phyloP scores from a whole-genome alignment of 2,888 invertebrate species.

The Xestia xanthographa region DNA sequence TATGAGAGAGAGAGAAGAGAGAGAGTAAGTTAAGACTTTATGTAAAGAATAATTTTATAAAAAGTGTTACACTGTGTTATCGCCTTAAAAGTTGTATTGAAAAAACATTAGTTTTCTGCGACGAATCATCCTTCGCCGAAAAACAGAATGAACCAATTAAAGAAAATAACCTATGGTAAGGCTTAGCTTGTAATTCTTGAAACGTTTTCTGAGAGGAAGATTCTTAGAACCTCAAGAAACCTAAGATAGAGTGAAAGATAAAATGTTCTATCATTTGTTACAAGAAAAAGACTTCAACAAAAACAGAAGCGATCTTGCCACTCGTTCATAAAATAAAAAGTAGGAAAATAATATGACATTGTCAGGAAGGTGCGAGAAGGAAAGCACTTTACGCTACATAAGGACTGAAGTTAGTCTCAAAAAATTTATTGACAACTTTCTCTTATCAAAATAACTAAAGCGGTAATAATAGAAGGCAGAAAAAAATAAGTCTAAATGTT shows the following conservation, averaged over 20 bases:
- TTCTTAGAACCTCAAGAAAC: not conserved
- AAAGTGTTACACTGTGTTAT: not conserved
- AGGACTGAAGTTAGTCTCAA: not conserved
- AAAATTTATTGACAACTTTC: not conserved
- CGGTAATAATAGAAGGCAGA: not conserved
- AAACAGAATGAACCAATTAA: not conserved
- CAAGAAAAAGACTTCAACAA: conserved; percentile 18
- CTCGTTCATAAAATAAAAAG: not conserved
- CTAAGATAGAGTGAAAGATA: not conserved
- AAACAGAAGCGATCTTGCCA: conserved; percentile 5
- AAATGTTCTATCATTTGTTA: conserved; percentile 8
- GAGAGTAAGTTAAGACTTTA: no score
- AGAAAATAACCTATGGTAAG: not conserved
- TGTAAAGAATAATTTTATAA: no score
- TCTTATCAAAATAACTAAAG: not conserved
- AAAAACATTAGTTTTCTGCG: not conserved
- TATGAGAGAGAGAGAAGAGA: no score
- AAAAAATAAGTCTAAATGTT: not conserved
- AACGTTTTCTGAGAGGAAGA: not conserved
- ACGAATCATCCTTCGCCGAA: not conserved
- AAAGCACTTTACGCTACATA: not conserved
- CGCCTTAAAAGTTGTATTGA: not conserved
- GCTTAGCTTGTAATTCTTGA: not conserved
- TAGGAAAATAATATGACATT: not conserved
- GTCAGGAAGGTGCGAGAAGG: no score